Percentiles rank a stretch among this genome's conserved stretches.
Evolutionary conservation across 2,113 vertebrate genomes (phyloP).

Genomic region (Pitta sordida): DNA sequence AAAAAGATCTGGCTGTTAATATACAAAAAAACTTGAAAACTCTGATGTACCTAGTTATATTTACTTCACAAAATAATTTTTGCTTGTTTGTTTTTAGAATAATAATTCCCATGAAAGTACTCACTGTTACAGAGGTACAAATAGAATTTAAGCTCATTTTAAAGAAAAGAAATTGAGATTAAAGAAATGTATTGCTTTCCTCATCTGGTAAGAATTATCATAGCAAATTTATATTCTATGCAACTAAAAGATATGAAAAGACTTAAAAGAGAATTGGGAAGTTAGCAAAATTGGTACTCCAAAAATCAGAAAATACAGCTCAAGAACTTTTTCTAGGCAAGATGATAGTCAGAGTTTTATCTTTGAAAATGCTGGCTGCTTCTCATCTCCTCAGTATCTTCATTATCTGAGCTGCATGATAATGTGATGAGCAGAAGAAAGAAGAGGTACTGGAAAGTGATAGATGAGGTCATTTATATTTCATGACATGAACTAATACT

Average conservation of each 20-base stretch:
- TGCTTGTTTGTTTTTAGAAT: neutral
- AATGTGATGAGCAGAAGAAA: neutral
- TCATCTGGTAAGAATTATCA: neutral
- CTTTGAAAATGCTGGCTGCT: neutral
- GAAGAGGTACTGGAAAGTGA: neutral
- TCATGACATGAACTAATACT: neutral
- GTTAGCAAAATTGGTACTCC: neutral
- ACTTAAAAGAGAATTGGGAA: neutral
- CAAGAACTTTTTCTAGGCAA: neutral
- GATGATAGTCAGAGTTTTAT: neutral
- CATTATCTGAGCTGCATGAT: neutral
- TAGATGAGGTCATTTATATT: neutral
- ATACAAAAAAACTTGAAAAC: neutral
- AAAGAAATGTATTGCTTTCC: neutral
- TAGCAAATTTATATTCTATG: neutral
- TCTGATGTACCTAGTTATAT: neutral
- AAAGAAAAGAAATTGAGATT: neutral
- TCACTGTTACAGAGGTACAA: neutral
- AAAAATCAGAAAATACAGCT: neutral
- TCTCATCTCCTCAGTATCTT: neutral
- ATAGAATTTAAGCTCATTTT: neutral
- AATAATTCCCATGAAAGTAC: neutral
- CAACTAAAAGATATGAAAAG: neutral
- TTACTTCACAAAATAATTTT: neutral
- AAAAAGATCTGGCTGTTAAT: neutral